Evolutionary conservation across 2,113 vertebrate species (phyloP), one percentile per base, ranked within the genome.

Genomic region (Crotalus helleri): DNA sequence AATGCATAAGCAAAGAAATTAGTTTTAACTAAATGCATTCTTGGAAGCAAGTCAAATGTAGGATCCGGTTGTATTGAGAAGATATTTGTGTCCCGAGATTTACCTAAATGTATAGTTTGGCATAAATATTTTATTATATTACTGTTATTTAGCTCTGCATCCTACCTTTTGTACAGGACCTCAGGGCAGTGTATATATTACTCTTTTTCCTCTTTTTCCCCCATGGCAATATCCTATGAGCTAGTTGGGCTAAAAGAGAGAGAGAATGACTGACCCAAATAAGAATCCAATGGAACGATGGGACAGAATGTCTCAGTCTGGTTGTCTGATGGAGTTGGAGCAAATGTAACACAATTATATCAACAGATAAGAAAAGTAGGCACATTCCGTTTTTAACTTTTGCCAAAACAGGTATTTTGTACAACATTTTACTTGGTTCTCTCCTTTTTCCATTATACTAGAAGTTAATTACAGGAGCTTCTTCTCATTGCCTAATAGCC

Each of bases 1-100:
- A 96, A 96, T 95, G 94, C 93, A 94, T 95, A 88, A 81, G 91
- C 85, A 2, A 81, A 81, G 85, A 91, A 85, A 61, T 81, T 95
- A 91, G 1, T 97, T 95, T 95, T 91, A 95, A 94, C 95, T 96
- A 97, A 97, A 96, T 96, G 96, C 92, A 92, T 96, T 96, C 85
- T 92, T 96, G 97, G 97, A 97, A 95, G 88, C 87, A 81, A 93
- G 87, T 97, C 97, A 97, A 94, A 95, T 94, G 7, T 89, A 4
- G 94, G 88, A 92, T 94, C 95, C 64, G 55, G 95, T 89, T 95
- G 95, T 94, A 92, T 95, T 95, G 96, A 92, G 29, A 57, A 51
- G 88, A 39, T 57, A 26, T 69, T 23, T 92, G 53, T 57, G 69
- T 92, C 46, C 94, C 88, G 85, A 1, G 15, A 55, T 92, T 53